Percentiles rank a stretch among this genome's conserved stretches.
These are phyloP conservation scores for Ceramica pisi DNA, from an alignment of 2,888 invertebrate species.

Conservation along the genomic window DNA sequence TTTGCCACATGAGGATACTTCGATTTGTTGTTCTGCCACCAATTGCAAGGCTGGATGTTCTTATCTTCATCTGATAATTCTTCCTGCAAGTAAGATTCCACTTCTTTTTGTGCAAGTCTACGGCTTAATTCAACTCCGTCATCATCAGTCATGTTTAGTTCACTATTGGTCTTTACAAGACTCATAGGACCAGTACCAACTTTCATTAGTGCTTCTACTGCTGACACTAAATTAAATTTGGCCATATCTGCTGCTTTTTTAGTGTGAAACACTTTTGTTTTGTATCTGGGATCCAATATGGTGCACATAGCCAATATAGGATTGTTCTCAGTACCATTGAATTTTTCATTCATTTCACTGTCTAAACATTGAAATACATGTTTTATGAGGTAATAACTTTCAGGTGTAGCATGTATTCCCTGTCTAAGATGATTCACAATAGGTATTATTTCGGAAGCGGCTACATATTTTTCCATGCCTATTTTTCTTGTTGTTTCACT, in stretches of 20 bases:
- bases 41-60: neutral
- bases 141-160: neutral
- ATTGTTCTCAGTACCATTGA: slow-evolving; percentile 8
- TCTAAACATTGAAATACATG: slow-evolving; percentile 5
- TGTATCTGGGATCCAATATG: slow-evolving; percentile 36
- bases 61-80: neutral
- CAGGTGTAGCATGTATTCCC: neutral
- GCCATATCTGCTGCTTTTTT: slow-evolving; percentile 11
- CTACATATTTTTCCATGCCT: slow-evolving; percentile 8
- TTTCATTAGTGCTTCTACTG: slow-evolving; percentile 11
- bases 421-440: slow-evolving; percentile 22
- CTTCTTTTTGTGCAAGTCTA: slow-evolving; percentile 29
- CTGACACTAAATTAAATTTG: slow-evolving; percentile 8
- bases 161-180: neutral
- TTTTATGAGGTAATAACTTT: neutral
- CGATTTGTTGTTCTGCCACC: slow-evolving; percentile 26
- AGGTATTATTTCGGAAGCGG: slow-evolving; percentile 18
- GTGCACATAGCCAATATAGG: slow-evolving; percentile 23
- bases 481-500: slow-evolving; percentile 22
- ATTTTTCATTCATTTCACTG: neutral
- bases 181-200: neutral
- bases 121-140: slow-evolving; percentile 3
- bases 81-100: slow-evolving; percentile 19
- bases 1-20: slow-evolving; percentile 35
- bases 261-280: slow-evolving; percentile 26